A percentile compares a stretch with the other conserved stretches of the same genome.
These are phyloP conservation scores for Cinclus mexicanus DNA, from an alignment of 2,113 vertebrate species.

Conservation along the genomic window DNA sequence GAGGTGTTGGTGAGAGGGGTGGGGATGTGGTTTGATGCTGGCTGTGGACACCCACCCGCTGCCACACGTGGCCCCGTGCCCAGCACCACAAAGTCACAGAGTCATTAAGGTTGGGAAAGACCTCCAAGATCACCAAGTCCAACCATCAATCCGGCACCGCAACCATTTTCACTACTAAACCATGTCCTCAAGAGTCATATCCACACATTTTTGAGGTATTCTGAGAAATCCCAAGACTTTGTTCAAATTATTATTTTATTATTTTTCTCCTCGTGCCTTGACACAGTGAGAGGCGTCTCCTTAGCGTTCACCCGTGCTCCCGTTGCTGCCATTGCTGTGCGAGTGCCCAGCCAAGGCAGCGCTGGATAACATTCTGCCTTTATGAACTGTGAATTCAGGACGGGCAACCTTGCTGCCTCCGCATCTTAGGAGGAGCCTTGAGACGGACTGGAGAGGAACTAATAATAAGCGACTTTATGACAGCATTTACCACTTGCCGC, in stretches of 20 bases:
- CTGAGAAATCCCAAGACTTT: neutral
- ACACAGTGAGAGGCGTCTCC: neutral
- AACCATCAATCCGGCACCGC: neutral
- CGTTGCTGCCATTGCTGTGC: neutral
- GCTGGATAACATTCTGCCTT: neutral
- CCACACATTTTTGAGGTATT: neutral
- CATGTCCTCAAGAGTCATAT: neutral
- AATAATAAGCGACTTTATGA: neutral
- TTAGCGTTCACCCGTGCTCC: neutral
- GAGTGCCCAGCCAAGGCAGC: neutral
- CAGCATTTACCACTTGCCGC: neutral
- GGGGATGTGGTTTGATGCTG: fast-evolving
- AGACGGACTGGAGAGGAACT: neutral
- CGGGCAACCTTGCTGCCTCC: neutral
- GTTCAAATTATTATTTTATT: neutral
- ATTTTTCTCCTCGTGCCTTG: neutral
- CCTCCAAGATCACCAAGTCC: neutral
- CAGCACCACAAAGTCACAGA: neutral
- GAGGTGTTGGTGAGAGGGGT: neutral
- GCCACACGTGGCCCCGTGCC: fast-evolving
- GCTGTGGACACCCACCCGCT: neutral
- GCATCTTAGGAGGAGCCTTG: neutral
- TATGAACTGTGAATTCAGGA: neutral
- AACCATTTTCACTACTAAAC: neutral
- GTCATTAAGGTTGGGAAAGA: neutral